phyloP scores from a whole-genome alignment of 53 echinoderm and acorn worm species.

The Echinometra lucunter region DNA sequence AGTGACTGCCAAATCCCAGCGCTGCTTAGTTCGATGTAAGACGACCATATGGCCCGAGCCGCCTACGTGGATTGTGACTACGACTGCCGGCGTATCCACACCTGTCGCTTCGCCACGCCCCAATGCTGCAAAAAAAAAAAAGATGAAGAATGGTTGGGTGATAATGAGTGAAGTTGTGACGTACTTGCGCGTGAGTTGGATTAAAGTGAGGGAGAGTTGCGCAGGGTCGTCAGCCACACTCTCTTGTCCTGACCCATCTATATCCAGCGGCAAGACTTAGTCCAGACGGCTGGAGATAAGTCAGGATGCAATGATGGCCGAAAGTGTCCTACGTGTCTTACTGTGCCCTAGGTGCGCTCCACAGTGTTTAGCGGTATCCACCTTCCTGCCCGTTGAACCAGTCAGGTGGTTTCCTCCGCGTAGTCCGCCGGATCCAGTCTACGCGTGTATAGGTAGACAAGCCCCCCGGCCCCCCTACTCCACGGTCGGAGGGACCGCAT shows the following conservation, averaged over 20 bases:
- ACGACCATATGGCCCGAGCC: conserved; percentile 67
- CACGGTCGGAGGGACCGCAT: too few species aligned
- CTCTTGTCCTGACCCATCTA: conserved; percentile 35
- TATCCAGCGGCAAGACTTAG: conserved; percentile 59
- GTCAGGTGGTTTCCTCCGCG: conserved; percentile 51
- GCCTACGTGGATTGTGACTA: conserved; percentile 56
- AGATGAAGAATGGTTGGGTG: background rate
- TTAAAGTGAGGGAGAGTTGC: conserved; percentile 48
- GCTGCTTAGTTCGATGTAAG: conserved; percentile 51
- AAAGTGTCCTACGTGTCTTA: background rate
- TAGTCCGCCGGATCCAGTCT: conserved; percentile 58
- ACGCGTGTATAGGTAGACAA: background rate
- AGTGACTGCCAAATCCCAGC: conserved; percentile 52
- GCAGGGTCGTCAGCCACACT: conserved; percentile 52
- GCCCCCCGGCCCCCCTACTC: too few species aligned
- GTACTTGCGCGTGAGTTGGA: conserved; percentile 37
- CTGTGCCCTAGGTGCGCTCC: conserved; percentile 54
- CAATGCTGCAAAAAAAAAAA: background rate
- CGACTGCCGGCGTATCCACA: conserved; percentile 61
- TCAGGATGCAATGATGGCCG: conserved; percentile 66
- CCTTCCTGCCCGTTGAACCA: conserved; percentile 64
- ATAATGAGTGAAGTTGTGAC: conserved; percentile 43
- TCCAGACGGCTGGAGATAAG: conserved; percentile 63
- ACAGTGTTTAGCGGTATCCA: conserved; percentile 58
- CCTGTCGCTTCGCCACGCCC: conserved; percentile 57